These are phyloP conservation scores for Melospiza georgiana DNA, from an alignment of 2,113 vertebrate genomes.

Conservation along the genomic window DNA sequence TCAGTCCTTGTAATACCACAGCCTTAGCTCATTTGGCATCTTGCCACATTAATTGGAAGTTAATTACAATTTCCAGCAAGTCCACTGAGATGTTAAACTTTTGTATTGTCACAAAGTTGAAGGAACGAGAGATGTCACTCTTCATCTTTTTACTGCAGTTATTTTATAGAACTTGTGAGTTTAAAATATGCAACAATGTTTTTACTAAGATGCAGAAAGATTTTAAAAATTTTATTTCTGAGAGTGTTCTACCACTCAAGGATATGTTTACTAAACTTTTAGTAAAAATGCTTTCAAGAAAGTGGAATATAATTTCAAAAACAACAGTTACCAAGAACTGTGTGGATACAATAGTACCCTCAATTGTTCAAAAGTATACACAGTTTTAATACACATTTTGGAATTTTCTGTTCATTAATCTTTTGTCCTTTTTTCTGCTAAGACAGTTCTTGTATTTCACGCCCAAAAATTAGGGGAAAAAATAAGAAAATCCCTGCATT, in stretches of 20 bases:
- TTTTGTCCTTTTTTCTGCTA: background rate
- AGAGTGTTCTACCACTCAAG: background rate
- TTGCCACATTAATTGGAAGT: slow-evolving; percentile 18
- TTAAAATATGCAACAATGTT: background rate
- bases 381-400: background rate
- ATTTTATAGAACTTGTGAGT: background rate
- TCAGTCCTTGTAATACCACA: background rate
- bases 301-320: background rate
- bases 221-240: background rate
- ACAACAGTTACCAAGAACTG: background rate
- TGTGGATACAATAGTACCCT: background rate
- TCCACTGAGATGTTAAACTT: background rate
- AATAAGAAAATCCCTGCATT: background rate
- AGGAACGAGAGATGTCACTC: background rate
- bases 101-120: background rate
- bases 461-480: background rate
- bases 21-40: slow-evolving; percentile 8
- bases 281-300: background rate
- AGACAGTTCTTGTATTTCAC: background rate
- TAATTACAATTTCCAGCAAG: slow-evolving; percentile 35
- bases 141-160: background rate
- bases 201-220: background rate
- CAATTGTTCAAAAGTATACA: background rate
- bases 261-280: background rate
- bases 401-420: background rate